Base-by-base conservation (phyloP, 2,888 invertebrate genomes). In the Orthosia incerta region DNA sequence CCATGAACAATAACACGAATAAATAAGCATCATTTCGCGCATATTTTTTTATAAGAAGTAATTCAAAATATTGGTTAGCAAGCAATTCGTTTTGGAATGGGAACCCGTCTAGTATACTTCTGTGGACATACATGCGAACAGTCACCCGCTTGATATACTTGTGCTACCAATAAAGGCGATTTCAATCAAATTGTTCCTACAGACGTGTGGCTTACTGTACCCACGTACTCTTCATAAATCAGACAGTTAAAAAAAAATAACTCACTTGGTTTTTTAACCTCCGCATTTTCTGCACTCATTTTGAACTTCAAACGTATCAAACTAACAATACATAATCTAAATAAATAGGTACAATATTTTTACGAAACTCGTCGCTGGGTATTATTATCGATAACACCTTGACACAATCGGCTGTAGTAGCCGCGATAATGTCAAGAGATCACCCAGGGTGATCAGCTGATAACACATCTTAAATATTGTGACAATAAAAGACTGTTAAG, bases 211-310 rank as follows among this genome's bases (percentile, higher is more conserved):
- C 9, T 39, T 39, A 39, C 39, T 39, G 1, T 39, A 39, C 7
- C 39, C 39, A 39, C n/a, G n/a, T n/a, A n/a, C 39, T 39, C 39
- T 39, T 39, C 7, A 39, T 9, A 39, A 39, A 39, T 39, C 7
- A 39, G 7, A 9, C 9, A 39, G 39, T 39, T 9, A 39, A 39
- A 39, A 3, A 51, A 51, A n/a, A 73, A 39, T 18, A 11, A 86
- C 88, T 87, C 73, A 88, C 88, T 83, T 20, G 85, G 80, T 39
- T 86, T 88, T 15, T 79, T 74, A 67, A 74, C n/a, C 9, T 71
- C 48, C 26, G 62, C 51, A 51, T 66, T 72, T 56, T 73, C 68
- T 0, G 68, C 75, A 65, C 83, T 86, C 91, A 90, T 90, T 18
- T 74, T 67, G 62, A 70, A 85, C 26, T 82, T 74, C 26, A n/a